Evolutionary conservation across 2,113 vertebrate species (phyloP), one percentile per base, ranked within the genome.

Genomic region (Mobula birostris): DNA sequence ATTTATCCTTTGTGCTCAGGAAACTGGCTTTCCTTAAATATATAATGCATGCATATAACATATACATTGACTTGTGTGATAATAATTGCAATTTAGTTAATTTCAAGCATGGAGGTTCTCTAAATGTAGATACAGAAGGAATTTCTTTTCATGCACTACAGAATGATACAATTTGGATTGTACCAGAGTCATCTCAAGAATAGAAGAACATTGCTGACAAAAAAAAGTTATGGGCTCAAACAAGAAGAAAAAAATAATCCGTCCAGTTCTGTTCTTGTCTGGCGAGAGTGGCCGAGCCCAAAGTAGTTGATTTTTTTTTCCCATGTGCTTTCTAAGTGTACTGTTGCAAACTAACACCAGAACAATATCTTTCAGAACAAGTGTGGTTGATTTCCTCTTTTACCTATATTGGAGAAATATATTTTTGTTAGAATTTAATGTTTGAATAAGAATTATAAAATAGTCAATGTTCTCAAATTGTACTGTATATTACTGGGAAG

Each of bases 141-240:
- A 48, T n/a, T 66, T 66, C 32, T 66, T n/a, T 6, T 29, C 24
- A 61, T 19, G 1, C 6, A 29, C 14, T 15, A 32, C 36, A 27
- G 29, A 88, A 61, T 90, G 85, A n/a, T 90, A 32, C 66, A 66
- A 66, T 68, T 90, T 90, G 61, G 29, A n/a, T 68, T 66, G 85
- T 68, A 61, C 12, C n/a, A 6, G 15, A 15, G 14, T 6, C 0
- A 11, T 2, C 5, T 90, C 6, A 11, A 90, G 61, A 19, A 29
- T 61, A 66, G n/a, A 6, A n/a, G 85, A 88, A 5, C 85, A 68
- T 7, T n/a, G 63, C 5, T 15, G 32, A 68, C 27, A 32, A 66
- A n/a, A 19, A 36, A 32, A 66, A 72, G 24, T 7, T 9, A 56
- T 21, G 27, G 56, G 27, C 48, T 19, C 29, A n/a, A 29, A 66